Conservation (phyloP, 2,797 vertebrate species). For the Rhynchotus rufescens region DNA sequence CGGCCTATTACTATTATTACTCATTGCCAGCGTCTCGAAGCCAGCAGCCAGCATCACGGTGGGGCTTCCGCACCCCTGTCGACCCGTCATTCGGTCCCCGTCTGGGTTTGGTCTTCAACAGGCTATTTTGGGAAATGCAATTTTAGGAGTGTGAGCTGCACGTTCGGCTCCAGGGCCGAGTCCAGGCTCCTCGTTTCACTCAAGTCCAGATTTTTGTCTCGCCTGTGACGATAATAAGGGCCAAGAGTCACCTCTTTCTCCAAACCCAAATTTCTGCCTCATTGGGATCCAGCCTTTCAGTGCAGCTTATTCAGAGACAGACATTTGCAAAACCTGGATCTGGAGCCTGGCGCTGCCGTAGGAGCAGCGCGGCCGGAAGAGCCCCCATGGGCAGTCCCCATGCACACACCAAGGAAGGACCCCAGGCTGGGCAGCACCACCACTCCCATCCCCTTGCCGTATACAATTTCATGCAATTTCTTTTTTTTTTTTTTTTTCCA, state of each 20-base stretch:
- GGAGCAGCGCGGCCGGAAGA: neutral
- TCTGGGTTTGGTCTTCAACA: constrained; percentile 29
- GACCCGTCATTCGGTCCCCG: constrained; percentile 41
- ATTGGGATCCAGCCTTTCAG: constrained; percentile 47
- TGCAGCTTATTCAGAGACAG: constrained; percentile 23
- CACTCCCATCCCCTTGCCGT: neutral
- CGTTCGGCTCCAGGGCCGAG: neutral
- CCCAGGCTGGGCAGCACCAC: neutral
- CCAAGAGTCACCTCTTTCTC: constrained; percentile 67
- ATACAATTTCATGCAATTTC: too few relatives aligned
- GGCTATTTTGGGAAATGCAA: constrained; percentile 58
- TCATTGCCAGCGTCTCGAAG: constrained; percentile 40
- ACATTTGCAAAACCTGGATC: constrained; percentile 52
- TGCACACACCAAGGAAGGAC: neutral
- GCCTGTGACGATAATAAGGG: neutral
- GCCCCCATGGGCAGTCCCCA: too few relatives aligned
- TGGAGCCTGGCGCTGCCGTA: neutral
- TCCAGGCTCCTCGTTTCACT: neutral
- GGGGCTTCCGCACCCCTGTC: constrained; percentile 59
- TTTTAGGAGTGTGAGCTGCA: neutral
- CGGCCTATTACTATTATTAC: constrained; percentile 41
- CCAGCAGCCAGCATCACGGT: constrained; percentile 41
- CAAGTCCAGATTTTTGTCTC: constrained; percentile 31
- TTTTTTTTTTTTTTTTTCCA: too few relatives aligned
- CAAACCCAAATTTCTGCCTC: constrained; percentile 60